Percentiles rank a stretch among this genome's conserved stretches.
Conservation (phyloP, 2,797 vertebrate species). For the Hydrolagus colliei region DNA sequence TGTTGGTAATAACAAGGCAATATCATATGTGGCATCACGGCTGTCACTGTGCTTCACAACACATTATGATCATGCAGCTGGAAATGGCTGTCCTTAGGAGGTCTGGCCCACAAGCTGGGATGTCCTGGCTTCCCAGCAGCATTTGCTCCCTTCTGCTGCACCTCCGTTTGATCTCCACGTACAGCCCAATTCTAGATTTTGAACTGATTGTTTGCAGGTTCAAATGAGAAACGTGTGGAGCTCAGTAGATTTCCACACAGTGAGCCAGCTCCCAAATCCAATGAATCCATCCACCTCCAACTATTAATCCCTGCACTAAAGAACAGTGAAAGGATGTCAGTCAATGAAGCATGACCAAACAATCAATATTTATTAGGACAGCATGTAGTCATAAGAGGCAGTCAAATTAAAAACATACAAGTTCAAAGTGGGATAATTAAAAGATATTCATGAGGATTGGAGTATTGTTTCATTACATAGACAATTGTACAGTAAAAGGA, state of each 20-base stretch:
- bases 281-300: neutral
- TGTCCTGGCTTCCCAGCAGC: too few species aligned
- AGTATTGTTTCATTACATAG: slow-evolving; percentile 7
- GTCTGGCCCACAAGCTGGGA: too few species aligned
- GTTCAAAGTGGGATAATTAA: slow-evolving; percentile 16
- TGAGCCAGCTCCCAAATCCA: neutral
- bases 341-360: neutral
- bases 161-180: neutral
- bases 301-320: neutral
- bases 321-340: neutral
- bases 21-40: neutral
- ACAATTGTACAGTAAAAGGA: neutral
- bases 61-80: neutral
- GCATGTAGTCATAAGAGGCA: neutral
- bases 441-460: slow-evolving; percentile 11
- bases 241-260: neutral
- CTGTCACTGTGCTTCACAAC: neutral
- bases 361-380: slow-evolving; percentile 24
- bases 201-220: neutral
- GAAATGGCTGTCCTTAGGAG: neutral
- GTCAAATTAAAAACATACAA: neutral
- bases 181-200: neutral
- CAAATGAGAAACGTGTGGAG: neutral
- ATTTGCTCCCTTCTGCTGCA: too few species aligned
- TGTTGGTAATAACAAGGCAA: neutral